Base-by-base conservation (phyloP, 2,113 vertebrate species). In the Heterochromis multidens region DNA sequence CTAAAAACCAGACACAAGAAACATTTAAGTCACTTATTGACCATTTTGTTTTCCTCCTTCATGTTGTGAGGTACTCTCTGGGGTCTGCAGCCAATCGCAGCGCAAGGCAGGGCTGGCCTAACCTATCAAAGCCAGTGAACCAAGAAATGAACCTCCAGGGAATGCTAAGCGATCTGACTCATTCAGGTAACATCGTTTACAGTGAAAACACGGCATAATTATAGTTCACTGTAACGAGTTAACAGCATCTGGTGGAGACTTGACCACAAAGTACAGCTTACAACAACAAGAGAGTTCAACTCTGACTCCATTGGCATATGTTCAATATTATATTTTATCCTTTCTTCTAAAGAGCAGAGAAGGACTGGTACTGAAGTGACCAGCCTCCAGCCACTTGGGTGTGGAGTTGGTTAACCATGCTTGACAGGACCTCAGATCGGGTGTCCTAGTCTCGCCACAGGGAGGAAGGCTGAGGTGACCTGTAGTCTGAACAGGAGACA, bases 381-480 rank as follows among this genome's bases (percentile, higher is more conserved):
- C 80, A 56, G 54, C 49, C 35, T 33, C 17, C 58, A 67, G 79
- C 27, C 86, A 35, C 61, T 33, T 16, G 9, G 65, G 61, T 81
- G 84, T 89, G 84, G 88, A 87, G 46, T 89, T 87, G 62, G 91
- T 91, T 92, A 91, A 91, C 86, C 67, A 37, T 79, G 82, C 86
- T 67, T 93, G 93, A 92, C 91, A 86, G 80, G 79, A 81, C 49
- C 81, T 88, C 72, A 85, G 93, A 93, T 95, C 91, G 89, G 92
- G 87, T 93, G 90, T 93, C 93, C 82, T 72, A 11, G 72, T 49
- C 57, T 84, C 80, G 25, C 85, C 25, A 83, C 79, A 35, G 90
- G 88, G 78, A 85, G 80, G 90, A 89, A 72, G 83, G 37, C 72
- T 16, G 82, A 92, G 83, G 84, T 87, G 92, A 93, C 89, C 92